Evolutionary conservation across 1,140 invertebrate genomes (phyloP).

Genomic region (Leucophenga varia): DNA sequence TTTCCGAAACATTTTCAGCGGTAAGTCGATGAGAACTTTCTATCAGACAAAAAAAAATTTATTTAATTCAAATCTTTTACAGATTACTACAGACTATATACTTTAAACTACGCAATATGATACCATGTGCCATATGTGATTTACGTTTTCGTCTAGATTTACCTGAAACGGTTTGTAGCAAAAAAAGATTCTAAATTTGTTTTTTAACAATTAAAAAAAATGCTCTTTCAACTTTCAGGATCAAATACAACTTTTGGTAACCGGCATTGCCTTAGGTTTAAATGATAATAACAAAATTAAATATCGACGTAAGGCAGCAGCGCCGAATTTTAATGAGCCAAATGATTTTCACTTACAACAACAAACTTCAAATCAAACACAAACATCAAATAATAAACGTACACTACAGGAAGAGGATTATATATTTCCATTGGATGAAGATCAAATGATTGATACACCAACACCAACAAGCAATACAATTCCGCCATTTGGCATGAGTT

Average conservation of each 20-base stretch:
- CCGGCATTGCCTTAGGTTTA: slow-evolving; percentile 68
- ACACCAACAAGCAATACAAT: slow-evolving; percentile 9
- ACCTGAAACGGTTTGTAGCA: slow-evolving; percentile 64
- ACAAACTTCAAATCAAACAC: too few relatives aligned
- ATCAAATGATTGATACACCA: slow-evolving; percentile 49
- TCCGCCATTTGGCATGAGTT: slow-evolving; percentile 12
- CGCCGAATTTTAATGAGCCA: neutral
- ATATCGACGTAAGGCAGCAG: slow-evolving; percentile 49
- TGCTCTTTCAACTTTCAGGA: slow-evolving; percentile 58
- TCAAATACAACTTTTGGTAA: slow-evolving; percentile 80
- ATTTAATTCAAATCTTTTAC: neutral
- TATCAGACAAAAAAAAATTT: too few relatives aligned
- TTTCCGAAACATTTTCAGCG: slow-evolving; percentile 60
- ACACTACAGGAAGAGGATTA: slow-evolving; percentile 55
- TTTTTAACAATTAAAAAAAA: neutral
- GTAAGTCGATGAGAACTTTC: slow-evolving; percentile 2
- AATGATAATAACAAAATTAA: slow-evolving; percentile 59
- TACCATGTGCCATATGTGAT: slow-evolving; percentile 76
- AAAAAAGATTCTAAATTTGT: neutral
- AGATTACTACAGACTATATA: slow-evolving; percentile 68
- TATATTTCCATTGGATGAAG: slow-evolving; percentile 71
- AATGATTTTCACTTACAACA: too few relatives aligned
- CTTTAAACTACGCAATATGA: slow-evolving; percentile 78
- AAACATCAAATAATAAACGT: neutral
- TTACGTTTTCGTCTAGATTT: slow-evolving; percentile 75